These are phyloP conservation scores for Spea multiplicata DNA, from an alignment of 2,113 vertebrate species.

Conservation along the genomic window DNA sequence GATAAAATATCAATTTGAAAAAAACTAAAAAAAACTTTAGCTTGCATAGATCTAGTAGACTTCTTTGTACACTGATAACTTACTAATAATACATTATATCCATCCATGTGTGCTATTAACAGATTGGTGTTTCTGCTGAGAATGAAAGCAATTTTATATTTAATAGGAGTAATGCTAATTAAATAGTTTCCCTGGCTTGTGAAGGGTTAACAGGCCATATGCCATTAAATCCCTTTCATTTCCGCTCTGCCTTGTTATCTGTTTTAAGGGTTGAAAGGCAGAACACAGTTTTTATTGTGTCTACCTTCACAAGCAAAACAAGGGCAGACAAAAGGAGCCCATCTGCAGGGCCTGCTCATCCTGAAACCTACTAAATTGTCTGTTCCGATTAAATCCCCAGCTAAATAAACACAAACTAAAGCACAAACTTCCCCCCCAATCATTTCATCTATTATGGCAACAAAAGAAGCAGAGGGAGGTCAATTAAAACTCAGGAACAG, in stretches of 20 bases:
- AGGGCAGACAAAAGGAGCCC: constrained; percentile 40
- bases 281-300: constrained; percentile 47
- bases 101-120: too few species aligned
- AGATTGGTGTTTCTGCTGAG: too few species aligned
- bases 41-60: too few species aligned
- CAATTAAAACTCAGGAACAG: not conserved
- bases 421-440: not conserved
- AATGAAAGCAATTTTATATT: too few species aligned
- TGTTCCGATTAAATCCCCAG: constrained; percentile 40
- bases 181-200: not conserved
- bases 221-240: constrained; percentile 45
- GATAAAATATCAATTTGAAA: too few species aligned
- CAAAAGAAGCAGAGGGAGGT: not conserved
- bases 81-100: too few species aligned
- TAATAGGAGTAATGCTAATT: too few species aligned
- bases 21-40: too few species aligned
- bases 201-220: constrained; percentile 37
- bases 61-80: too few species aligned
- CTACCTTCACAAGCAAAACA: constrained; percentile 46
- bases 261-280: constrained; percentile 43
- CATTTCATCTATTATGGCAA: not conserved
- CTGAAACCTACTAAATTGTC: constrained; percentile 27
- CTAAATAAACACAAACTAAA: constrained; percentile 40
- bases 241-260: constrained; percentile 45
- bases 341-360: constrained; percentile 32